Evolutionary conservation across 2,888 invertebrate genomes (phyloP).

Genomic region (Ennomos quercinarius): DNA sequence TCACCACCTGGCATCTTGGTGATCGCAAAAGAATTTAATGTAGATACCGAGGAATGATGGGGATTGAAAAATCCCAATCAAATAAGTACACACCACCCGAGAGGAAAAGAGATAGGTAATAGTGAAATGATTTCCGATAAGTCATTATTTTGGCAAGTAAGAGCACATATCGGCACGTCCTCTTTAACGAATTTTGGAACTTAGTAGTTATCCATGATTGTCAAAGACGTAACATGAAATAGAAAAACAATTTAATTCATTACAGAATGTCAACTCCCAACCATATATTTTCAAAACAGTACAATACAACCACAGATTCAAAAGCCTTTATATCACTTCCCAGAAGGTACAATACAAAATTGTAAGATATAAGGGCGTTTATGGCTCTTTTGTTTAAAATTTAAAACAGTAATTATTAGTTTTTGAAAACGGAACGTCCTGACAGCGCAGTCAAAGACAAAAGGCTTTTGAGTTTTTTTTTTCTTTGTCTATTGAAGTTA

Average conservation of each 20-base stretch:
- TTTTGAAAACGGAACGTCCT: constrained; percentile 53
- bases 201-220: too few relatives aligned
- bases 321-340: constrained; percentile 58
- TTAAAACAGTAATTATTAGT: constrained; percentile 58
- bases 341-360: constrained; percentile 51
- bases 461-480: constrained; percentile 31
- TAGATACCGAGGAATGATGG: too few relatives aligned
- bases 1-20: too few relatives aligned
- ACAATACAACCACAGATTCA: constrained; percentile 67
- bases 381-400: constrained; percentile 47
- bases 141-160: too few relatives aligned
- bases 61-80: too few relatives aligned
- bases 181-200: too few relatives aligned
- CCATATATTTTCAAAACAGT: constrained; percentile 69
- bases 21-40: too few relatives aligned
- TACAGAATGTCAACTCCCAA: not conserved
- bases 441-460: constrained; percentile 41
- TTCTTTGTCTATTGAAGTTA: constrained; percentile 49
- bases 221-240: too few relatives aligned
- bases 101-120: too few relatives aligned
- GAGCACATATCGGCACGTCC: too few relatives aligned
- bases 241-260: not conserved
- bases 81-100: too few relatives aligned
- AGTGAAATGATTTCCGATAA: too few relatives aligned
- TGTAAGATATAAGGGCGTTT: constrained; percentile 35